Evolutionary conservation across 2,797 vertebrate species (phyloP), one percentile per base, ranked within the genome.

Genomic region (Melanotaenia pygmaea): DNA sequence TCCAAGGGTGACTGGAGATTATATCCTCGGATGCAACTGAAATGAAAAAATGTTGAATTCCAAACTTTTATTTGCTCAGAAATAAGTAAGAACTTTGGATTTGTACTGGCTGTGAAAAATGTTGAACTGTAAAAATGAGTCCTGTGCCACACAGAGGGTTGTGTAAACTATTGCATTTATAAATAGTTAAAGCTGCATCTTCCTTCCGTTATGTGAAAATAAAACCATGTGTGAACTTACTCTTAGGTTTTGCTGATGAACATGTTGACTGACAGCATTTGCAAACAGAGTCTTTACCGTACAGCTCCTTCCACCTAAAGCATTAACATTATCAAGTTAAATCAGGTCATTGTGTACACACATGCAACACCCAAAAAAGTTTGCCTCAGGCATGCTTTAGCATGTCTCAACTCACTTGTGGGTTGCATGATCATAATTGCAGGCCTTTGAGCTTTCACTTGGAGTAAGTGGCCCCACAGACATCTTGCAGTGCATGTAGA

Each of bases 401-500:
- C 1, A 16, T 22, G 24, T 34, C n/a, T 28, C n/a, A 54, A 86
- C 91, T 87, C 61, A 93, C 94, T 0, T 80, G 67, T 67, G 40
- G 4, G 67, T 59, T 0, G 9, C 2, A 0, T 0, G 0, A 3
- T 91, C 62, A 51, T 90, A 94, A 61, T 74, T 92, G 74, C 93
- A 95, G 14, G 93, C 84, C 68, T 94, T 94, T 5, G 14, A 65
- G 64, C 50, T 74, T 0, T 1, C 3, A 28, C 77, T 89, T 70
- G 92, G 79, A 0, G 11, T 37, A 2, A 10, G 26, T 6, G 10
- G 5, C 10, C 82, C 91, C 20, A 81, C 0, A 4, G 35, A 43
- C 50, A 94, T 22, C 1, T 91, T 83, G 70, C 94, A 95, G 71
- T 95, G 92, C 79, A 95, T 64, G 80, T 78, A 91, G 63, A 94